Evolutionary conservation across 2,888 invertebrate genomes (phyloP), one percentile per base, ranked within the genome.

Genomic region (Cryptosula pallasiana): DNA sequence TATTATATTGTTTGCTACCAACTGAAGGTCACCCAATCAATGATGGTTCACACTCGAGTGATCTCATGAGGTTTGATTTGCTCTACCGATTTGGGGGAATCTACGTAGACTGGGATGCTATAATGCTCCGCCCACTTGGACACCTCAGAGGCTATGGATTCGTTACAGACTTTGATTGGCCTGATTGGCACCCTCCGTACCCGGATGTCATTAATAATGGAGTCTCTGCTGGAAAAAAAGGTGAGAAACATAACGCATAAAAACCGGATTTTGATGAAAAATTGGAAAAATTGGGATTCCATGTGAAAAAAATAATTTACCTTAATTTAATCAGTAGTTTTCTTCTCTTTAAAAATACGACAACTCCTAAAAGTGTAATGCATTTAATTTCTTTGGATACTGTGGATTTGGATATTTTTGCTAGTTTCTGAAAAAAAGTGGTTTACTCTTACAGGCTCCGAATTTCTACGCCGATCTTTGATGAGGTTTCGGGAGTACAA

Each of bases 1-100:
- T n/a, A n/a, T n/a, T n/a, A 45, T 45, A 5, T 45, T 45, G 9
- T 45, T 5, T 45, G 45, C 20, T 45, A 13, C 45, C 20, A 13
- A 45, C 20, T 5, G 20, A 45, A 63, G 63, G 63, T 13, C 63
- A 63, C 9, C 34, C 63, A 3, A 63, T 63, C 9, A 25, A 13
- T 13, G 63, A 63, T 32, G 63, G 63, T 32, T 63, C 63, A 16
- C 63, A 63, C n/a, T 27, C 63, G 3, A 81, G 81, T 73, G 83
- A 83, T 73, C 74, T 83, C 13, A 78, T 82, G 5, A 72, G 83
- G 5, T 81, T 81, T 0, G 82, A 83, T 29, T 75, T 81, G 25
- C 76, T 83, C 72, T 76, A 79, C 29, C 81, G 80, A 74, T 82
- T 81, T 73, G 83, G 83, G 32, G 83, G 83, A 2, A 78, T 83